Base-by-base conservation (phyloP, 2,797 vertebrate species). In the Strix occidentalis region DNA sequence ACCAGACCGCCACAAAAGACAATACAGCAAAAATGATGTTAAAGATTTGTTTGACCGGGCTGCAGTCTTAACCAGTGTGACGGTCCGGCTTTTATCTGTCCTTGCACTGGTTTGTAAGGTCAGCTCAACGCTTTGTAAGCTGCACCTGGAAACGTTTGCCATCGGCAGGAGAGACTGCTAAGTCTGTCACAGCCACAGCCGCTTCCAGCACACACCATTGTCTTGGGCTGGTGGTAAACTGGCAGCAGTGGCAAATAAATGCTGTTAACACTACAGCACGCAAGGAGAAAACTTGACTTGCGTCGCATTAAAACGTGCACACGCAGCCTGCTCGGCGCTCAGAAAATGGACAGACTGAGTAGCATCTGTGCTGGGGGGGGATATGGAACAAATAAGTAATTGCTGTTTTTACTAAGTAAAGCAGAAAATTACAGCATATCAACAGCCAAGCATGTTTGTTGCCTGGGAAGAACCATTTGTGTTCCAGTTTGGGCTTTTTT, bases 281-380 rank as follows among this genome's bases (percentile, higher is more conserved):
- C 45, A 21, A 90, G 82, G 37, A 39, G 93, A 90, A 91, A 97
- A 89, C 72, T 70, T 76, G 91, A 83, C 93, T 89, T 28, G 65
- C 37, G 65, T 60, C 12, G 25, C 77, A 26, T 86, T 90, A 89
- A 48, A 24, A 53, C 18, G 20, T 10, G 4, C 10, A 3, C 58
- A 1, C 45, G 18, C 97, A 86, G 93, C 96, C 92, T 54, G 82
- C 93, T 89, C 70, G 33, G 95, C 43, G 65, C 95, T 89, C 76
- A 70, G 88, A 97, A 95, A 89, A n/a, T 45, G 96, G 96, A 97
- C 97, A 98, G 98, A 98, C 98, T 97, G 97, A 90, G 96, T 43
- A 97, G 98, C 97, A 97, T 97, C 97, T 98, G 97, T 97, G 98
- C 93, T 96, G 95, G 89, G 91, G 82, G 94, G 95, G 93, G 87